These are phyloP conservation scores for Conomelus anceps DNA, from an alignment of 2,888 invertebrate genomes.

Conservation along the genomic window DNA sequence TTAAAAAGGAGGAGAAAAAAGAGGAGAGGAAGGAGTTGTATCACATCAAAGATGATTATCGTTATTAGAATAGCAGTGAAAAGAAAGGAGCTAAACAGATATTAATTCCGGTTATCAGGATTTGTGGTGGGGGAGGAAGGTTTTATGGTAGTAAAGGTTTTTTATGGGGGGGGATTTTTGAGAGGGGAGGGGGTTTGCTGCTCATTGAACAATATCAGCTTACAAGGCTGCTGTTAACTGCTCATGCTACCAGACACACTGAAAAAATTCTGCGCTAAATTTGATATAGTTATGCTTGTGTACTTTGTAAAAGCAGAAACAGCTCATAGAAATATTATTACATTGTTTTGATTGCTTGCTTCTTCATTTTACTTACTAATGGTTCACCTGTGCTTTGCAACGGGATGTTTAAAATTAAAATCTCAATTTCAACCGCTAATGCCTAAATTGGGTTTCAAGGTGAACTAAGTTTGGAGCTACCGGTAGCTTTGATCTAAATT, in stretches of 20 bases:
- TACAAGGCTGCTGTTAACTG: neutral
- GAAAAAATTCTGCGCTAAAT: neutral
- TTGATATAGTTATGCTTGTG: neutral
- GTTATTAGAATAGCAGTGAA: neutral
- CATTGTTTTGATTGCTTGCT: too few species aligned
- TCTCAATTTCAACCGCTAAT: too few species aligned
- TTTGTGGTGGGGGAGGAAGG: neutral
- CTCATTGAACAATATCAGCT: neutral
- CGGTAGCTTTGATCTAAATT: too few species aligned
- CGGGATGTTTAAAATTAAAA: too few species aligned
- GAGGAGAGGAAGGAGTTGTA: neutral
- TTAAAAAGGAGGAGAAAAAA: neutral
- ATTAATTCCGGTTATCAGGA: neutral
- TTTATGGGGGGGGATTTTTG: neutral
- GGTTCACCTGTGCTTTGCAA: too few species aligned
- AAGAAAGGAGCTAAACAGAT: neutral
- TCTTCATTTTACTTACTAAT: too few species aligned
- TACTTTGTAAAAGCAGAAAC: neutral
- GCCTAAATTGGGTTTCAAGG: too few species aligned
- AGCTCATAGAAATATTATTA: too few species aligned
- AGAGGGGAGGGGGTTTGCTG: neutral
- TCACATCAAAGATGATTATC: neutral
- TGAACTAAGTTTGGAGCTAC: too few species aligned
- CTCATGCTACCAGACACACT: neutral
- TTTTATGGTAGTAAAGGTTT: too few species aligned